Evolutionary conservation across 2,797 vertebrate species (phyloP), one percentile per base, ranked within the genome.

Genomic region (Erethizon dorsatum): DNA sequence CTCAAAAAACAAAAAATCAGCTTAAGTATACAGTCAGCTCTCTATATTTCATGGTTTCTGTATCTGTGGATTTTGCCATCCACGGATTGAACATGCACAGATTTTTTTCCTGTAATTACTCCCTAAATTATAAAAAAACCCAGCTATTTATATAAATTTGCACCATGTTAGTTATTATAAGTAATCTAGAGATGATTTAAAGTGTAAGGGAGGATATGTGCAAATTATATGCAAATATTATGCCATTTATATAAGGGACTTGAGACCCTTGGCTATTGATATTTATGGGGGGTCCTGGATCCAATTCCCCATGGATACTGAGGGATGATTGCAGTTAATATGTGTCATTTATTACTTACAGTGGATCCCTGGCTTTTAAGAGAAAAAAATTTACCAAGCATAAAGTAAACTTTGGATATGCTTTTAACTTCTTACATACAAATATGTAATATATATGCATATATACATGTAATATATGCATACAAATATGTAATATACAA

Each of bases 391-490:
- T 61, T 92, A 47, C 47, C 3, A 89, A 89, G 33, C 5, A n/a
- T n/a, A 83, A 88, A 90, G 15, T 33, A 83, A 78, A 17, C 33
- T 94, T 94, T 95, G 33, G 33, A 92, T 28, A 57, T 83, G 41
- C 86, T 82, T 67, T 3, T 78, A 69, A 18, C 28, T 59, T 90
- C 37, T 87, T 78, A 82, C 3, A 50, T 78, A 83, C 11, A 57
- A 77, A 18, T 75, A 22, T 50, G 47, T 75, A 67, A 47, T 45
- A 63, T 84, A 41, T 86, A 22, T 37, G 88, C 28, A 63, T 37
- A 69, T n/a, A 67, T n/a, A 18, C 14, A 18, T 67, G 7, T 67
- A 37, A 69, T 37, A 37, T 69, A 47, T 80, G 83, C 83, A 59
- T 5, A 17, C 6, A 69, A 67, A 45, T 20, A 22, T 45, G 20